Percentiles rank a stretch among this genome's conserved stretches.
Evolutionary conservation across 2,888 invertebrate genomes (phyloP).

Genomic region (Lordiphosa andalusiaca): DNA sequence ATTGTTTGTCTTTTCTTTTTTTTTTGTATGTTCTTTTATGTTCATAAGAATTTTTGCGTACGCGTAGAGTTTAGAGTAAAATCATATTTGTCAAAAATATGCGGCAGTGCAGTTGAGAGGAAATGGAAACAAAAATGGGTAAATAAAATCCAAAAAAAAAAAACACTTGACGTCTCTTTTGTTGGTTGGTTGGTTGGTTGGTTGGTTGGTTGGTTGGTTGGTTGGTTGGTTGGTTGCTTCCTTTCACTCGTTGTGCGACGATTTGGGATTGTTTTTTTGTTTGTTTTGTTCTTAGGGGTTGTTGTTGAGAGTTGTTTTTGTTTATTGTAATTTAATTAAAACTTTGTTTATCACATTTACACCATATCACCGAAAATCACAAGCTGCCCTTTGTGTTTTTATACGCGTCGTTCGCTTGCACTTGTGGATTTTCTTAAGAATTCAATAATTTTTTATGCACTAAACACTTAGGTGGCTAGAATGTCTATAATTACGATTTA

Average conservation of each 20-base stretch:
- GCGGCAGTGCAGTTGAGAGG: conserved; percentile 73
- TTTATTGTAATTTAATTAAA: conserved; percentile 53
- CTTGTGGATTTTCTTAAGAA: conserved; percentile 65
- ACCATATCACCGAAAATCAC: conserved; percentile 75
- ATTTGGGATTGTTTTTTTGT: conserved; percentile 27
- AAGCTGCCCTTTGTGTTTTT: conserved; percentile 45
- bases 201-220: conserved; percentile 30
- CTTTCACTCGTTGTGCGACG: conserved; percentile 47
- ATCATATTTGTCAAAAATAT: conserved; percentile 69
- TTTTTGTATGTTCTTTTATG: no score
- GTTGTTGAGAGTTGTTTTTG: conserved; percentile 17
- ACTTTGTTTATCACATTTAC: conserved; percentile 71
- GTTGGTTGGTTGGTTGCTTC: conserved; percentile 30
- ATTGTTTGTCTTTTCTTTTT: conserved; percentile 10
- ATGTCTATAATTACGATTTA: conserved; percentile 35
- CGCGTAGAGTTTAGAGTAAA: conserved; percentile 49
- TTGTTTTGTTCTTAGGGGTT: conserved; percentile 17
- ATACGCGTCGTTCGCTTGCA: conserved; percentile 35
- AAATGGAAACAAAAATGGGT: conserved; percentile 33
- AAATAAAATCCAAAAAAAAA: conserved; percentile 23
- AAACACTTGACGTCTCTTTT: conserved; percentile 35
- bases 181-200: conserved; percentile 31
- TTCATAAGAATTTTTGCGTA: conserved; percentile 65
- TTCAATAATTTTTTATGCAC: conserved; percentile 37
- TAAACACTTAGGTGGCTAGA: conserved; percentile 36